Percentiles rank a stretch among this genome's conserved stretches.
Evolutionary conservation across 1,140 invertebrate species (phyloP).

Genomic region (Triops cancriformis): DNA sequence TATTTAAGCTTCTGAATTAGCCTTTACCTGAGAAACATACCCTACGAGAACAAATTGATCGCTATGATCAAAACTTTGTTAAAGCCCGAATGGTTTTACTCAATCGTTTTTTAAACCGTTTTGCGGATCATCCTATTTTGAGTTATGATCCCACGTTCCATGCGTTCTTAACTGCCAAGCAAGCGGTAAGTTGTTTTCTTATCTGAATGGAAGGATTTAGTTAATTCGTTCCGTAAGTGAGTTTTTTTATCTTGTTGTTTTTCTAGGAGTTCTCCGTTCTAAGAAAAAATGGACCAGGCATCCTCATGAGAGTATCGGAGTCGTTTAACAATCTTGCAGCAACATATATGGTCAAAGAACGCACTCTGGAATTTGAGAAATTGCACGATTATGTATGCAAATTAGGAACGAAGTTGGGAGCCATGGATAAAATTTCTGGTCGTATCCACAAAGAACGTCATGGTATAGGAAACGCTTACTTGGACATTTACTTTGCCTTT

Average conservation of each 20-base stretch:
- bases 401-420: slow-evolving; percentile 54
- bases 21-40: slow-evolving; percentile 65
- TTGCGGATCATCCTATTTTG: slow-evolving; percentile 59
- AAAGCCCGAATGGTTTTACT: slow-evolving; percentile 58
- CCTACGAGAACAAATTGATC: slow-evolving; percentile 57
- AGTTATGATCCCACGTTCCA: slow-evolving; percentile 58
- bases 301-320: slow-evolving; percentile 49
- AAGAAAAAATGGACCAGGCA: slow-evolving; percentile 51
- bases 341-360: slow-evolving; percentile 49
- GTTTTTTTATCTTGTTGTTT: slow-evolving; percentile 25
- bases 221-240: background rate
- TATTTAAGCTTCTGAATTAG: slow-evolving; percentile 38
- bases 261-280: slow-evolving; percentile 55
- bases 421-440: slow-evolving; percentile 55
- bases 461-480: slow-evolving; percentile 39
- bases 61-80: slow-evolving; percentile 67
- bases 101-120: slow-evolving; percentile 56
- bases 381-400: slow-evolving; percentile 53
- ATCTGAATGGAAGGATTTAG: background rate
- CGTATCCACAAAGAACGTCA: slow-evolving; percentile 58
- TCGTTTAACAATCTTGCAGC: slow-evolving; percentile 52
- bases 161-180: slow-evolving; percentile 57
- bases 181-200: slow-evolving; percentile 27
- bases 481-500: background rate
- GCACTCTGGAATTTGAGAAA: slow-evolving; percentile 54